Evolutionary conservation across 2,888 invertebrate species (phyloP), one percentile per base, ranked within the genome.

Genomic region (Taenaris catops): DNA sequence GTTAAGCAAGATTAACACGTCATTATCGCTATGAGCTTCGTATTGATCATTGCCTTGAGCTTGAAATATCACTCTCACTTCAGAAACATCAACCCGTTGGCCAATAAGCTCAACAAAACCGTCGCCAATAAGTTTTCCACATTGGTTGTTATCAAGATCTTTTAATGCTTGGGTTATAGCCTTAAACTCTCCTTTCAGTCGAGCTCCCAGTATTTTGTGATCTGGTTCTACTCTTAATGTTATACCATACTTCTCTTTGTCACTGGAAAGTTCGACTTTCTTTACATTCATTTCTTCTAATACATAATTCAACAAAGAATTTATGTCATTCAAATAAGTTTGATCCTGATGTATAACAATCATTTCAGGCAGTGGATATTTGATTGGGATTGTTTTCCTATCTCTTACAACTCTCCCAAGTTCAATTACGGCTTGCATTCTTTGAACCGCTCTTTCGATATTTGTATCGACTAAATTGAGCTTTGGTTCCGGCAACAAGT

Each of bases 351-450:
- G 96, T 49, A 99, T 95, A 3, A 99, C 93, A n/a, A 99, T 93
- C 51, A 99, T 91, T 80, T 98, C 98, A 8, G 96, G 96, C 42
- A 99, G 81, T 0, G 99, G 99, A 81, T 98, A 98, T 88, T 98
- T 99, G 1, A 97, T 90, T 0, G 99, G 98, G 43, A 98, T 90
- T 1, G 96, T 97, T 68, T 96, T 95, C 25, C 97, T 90, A 66
- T 99, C 99, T 41, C 99, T 89, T 41, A 98, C 89, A 4, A 98
- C 92, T 47, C 99, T 90, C 0, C 98, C 98, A 14, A 99, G 80
- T 68, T 99, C 99, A 45, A 99, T 95, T 1, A 99, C 95, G 19
- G 92, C 91, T 84, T 99, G 99, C 98, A 99, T 98, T 50, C 93
- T 88, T 14, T 93, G 89, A 0, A 99, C 96, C 7, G 97, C 94